Evolutionary conservation across 2,888 invertebrate genomes (phyloP).

Genomic region (Cataglyphis rosenhaueri): DNA sequence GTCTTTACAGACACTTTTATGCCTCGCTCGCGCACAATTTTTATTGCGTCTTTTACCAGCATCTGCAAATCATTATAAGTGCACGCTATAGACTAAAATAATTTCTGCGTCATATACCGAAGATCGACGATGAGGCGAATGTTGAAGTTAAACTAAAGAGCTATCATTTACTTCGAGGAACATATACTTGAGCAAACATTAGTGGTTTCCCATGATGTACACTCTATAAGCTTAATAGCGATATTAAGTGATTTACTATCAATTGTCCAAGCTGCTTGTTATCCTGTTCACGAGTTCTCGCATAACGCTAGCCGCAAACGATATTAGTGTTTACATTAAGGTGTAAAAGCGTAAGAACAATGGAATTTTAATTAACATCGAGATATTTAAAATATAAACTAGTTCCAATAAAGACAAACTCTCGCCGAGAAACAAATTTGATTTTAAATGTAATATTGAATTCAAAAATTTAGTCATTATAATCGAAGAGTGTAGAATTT

Average conservation of each 20-base stretch:
- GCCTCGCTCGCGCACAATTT: conserved; percentile 7
- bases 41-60: conserved; percentile 44
- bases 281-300: conserved; percentile 47
- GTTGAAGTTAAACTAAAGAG: conserved; percentile 19
- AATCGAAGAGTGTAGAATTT: background rate
- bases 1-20: conserved; percentile 19
- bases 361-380: background rate
- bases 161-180: conserved; percentile 20
- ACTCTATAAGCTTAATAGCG: conserved; percentile 24
- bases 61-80: conserved; percentile 50
- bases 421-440: background rate
- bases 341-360: background rate
- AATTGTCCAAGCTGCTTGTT: conserved; percentile 35
- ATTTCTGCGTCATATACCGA: conserved; percentile 17
- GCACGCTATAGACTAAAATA: conserved; percentile 18
- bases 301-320: conserved; percentile 24
- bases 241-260: conserved; percentile 39
- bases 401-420: background rate
- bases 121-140: background rate
- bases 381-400: background rate
- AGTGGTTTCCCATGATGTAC: conserved; percentile 4
- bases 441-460: background rate
- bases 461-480: background rate
- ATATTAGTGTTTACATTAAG: conserved; percentile 15
- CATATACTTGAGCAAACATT: conserved; percentile 18